Percentiles rank a stretch among this genome's conserved stretches.
These are phyloP conservation scores for Limnodromus scolopaceus DNA, from an alignment of 2,797 vertebrate genomes.

Conservation along the genomic window DNA sequence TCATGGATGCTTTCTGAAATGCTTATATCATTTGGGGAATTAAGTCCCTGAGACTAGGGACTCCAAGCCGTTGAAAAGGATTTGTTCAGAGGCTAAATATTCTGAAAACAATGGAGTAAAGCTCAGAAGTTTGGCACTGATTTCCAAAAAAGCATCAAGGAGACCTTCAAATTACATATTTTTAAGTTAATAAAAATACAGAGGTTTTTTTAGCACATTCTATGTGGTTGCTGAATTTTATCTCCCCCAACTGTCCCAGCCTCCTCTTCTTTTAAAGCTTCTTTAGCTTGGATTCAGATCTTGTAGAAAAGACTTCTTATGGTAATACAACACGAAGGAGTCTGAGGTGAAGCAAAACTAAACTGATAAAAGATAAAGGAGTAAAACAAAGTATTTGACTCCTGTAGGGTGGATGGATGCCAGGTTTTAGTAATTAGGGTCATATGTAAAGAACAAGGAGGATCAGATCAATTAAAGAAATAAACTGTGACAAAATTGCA, in stretches of 20 bases:
- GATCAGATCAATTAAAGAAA: slow-evolving; percentile 61
- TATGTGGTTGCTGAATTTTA: not conserved
- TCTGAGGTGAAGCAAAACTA: not conserved
- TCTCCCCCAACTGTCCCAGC: too few relatives aligned
- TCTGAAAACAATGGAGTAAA: not conserved
- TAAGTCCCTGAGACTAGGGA: slow-evolving; percentile 37
- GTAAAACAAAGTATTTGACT: slow-evolving; percentile 22
- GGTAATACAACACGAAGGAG: not conserved
- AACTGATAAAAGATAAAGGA: not conserved
- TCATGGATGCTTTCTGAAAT: slow-evolving; percentile 63
- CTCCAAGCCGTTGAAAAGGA: not conserved
- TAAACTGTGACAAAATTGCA: slow-evolving; percentile 50
- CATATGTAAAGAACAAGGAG: slow-evolving; percentile 29
- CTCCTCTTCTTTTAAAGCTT: not conserved
- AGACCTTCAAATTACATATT: not conserved
- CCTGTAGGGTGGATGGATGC: not conserved
- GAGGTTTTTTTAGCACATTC: not conserved
- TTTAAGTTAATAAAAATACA: not conserved
- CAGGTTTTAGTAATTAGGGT: slow-evolving; percentile 36
- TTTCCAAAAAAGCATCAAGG: not conserved
- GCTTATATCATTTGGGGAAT: slow-evolving; percentile 52
- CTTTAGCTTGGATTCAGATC: not conserved
- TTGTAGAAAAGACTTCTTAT: not conserved
- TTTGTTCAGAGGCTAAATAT: not conserved
- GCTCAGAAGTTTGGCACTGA: not conserved